Evolutionary conservation across 1,140 invertebrate species (phyloP).

Genomic region (Conus betulinus): DNA sequence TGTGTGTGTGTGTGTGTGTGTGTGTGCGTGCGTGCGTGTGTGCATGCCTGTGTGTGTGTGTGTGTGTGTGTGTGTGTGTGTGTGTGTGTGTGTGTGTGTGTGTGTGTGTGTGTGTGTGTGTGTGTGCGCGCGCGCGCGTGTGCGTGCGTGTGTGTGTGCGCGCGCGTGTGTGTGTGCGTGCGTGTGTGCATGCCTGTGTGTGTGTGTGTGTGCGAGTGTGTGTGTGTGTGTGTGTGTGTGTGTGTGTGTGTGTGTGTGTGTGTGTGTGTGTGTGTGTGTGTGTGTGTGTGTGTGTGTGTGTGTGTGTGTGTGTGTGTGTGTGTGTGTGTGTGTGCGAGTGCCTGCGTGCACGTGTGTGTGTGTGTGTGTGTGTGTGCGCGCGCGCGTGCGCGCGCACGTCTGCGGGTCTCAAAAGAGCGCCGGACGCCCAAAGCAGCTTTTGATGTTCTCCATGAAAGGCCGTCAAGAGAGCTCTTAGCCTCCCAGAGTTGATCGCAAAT

Average conservation of each 20-base stretch:
- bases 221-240: not conserved
- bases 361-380: too few relatives aligned
- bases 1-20: not conserved
- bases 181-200: not conserved
- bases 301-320: too few relatives aligned
- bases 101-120: constrained; percentile 4
- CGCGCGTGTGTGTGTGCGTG: not conserved
- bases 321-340: too few relatives aligned
- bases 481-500: too few relatives aligned
- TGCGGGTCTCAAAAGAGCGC: too few relatives aligned
- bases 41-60: too few relatives aligned
- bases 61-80: too few relatives aligned
- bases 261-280: not conserved
- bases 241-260: constrained; percentile 4
- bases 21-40: not conserved
- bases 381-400: too few relatives aligned
- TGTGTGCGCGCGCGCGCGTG: not conserved
- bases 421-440: too few relatives aligned
- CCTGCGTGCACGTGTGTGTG: too few relatives aligned
- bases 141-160: not conserved
- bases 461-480: too few relatives aligned
- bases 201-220: not conserved
- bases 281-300: not conserved
- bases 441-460: too few relatives aligned
- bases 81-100: not conserved